Percentiles rank a stretch among this genome's conserved stretches.
phyloP scores from a whole-genome alignment of 2,113 vertebrate species.

The Helogale parvula region DNA sequence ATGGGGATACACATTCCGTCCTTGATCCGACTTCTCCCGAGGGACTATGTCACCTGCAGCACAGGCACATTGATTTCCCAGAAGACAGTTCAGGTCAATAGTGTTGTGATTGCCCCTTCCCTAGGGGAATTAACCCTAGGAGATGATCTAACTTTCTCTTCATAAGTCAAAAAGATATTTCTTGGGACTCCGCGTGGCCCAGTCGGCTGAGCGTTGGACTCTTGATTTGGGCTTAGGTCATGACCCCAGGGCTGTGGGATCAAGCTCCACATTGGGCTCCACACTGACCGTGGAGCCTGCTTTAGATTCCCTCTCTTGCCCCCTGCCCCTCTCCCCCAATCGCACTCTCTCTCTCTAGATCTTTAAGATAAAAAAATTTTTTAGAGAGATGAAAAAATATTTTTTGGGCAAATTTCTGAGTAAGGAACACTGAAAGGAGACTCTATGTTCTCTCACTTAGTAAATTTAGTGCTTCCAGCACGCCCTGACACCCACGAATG shows the following conservation, averaged over 20 bases:
- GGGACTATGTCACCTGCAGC: neutral
- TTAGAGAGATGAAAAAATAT: neutral
- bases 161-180: neutral
- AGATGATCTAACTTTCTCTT: neutral
- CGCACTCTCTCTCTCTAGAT: too few relatives aligned
- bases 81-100: neutral
- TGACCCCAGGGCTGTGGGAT: too few relatives aligned
- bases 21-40: neutral
- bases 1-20: neutral
- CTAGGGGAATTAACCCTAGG: neutral
- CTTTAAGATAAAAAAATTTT: too few relatives aligned
- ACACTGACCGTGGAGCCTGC: too few relatives aligned
- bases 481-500: neutral
- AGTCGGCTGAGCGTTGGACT: too few relatives aligned
- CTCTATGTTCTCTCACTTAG: neutral
- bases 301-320: too few relatives aligned
- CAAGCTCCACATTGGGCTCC: too few relatives aligned
- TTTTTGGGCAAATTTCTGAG: neutral
- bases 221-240: too few relatives aligned
- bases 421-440: neutral
- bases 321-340: too few relatives aligned
- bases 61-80: neutral
- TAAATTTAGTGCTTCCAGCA: neutral
- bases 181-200: neutral
- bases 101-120: neutral